Conservation (phyloP, 2,797 vertebrate genomes). For the Coreius guichenoti region DNA sequence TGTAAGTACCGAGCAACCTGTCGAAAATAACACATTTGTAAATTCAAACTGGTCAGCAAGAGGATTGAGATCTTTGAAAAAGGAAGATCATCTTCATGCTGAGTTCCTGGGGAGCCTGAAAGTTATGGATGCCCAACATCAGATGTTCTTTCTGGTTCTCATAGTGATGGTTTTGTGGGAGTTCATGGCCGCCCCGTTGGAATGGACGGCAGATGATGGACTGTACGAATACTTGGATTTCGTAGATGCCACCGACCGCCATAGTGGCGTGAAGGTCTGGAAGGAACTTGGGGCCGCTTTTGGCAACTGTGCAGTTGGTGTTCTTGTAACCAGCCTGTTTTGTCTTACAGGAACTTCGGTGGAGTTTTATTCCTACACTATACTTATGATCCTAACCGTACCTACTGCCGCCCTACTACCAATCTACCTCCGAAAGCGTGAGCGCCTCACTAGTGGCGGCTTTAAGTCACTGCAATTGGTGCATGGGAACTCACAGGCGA, state of each 20-base stretch:
- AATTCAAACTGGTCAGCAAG: slow-evolving; percentile 36
- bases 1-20: neutral
- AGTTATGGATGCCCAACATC: slow-evolving; percentile 72
- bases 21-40: neutral
- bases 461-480: slow-evolving; percentile 81
- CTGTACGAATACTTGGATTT: slow-evolving; percentile 90
- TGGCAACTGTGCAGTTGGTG: slow-evolving; percentile 74
- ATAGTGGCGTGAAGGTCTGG: slow-evolving; percentile 77
- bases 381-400: slow-evolving; percentile 67
- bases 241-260: slow-evolving; percentile 83
- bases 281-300: slow-evolving; percentile 74
- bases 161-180: slow-evolving; percentile 81
- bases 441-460: slow-evolving; percentile 61
- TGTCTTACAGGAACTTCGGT: slow-evolving; percentile 73
- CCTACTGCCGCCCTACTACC: slow-evolving; percentile 77
- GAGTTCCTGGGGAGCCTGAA: slow-evolving; percentile 73
- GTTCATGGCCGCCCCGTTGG: slow-evolving; percentile 74
- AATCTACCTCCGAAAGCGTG: slow-evolving; percentile 71
- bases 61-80: slow-evolving; percentile 54
- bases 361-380: slow-evolving; percentile 82
- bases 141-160: slow-evolving; percentile 82
- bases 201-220: slow-evolving; percentile 83
- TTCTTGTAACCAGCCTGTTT: slow-evolving; percentile 78
- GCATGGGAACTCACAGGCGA: slow-evolving; percentile 71
- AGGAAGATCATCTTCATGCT: neutral